Conservation (phyloP, 2,888 invertebrate genomes). For the Gastrophysa polygoni region DNA sequence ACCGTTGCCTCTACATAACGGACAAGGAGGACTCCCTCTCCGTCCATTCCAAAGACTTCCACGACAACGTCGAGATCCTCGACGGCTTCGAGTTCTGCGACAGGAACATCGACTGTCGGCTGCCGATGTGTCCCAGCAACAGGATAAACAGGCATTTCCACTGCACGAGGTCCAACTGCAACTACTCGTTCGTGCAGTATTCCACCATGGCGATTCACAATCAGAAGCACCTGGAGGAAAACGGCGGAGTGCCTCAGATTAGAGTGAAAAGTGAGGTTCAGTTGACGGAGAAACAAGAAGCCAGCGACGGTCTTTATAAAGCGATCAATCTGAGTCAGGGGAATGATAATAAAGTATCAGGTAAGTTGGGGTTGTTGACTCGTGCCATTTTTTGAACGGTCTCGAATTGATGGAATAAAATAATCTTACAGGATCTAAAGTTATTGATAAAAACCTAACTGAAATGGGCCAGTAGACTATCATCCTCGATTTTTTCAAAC, state of each 20-base stretch:
- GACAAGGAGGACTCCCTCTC: slow-evolving; percentile 79
- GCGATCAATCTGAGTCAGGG: slow-evolving; percentile 54
- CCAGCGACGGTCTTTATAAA: slow-evolving; percentile 43
- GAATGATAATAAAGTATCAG: slow-evolving; percentile 52
- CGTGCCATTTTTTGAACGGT: too few species aligned
- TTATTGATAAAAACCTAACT: too few species aligned
- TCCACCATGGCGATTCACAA: slow-evolving; percentile 77
- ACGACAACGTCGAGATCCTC: slow-evolving; percentile 79
- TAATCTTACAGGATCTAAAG: too few species aligned
- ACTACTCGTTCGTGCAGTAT: slow-evolving; percentile 75
- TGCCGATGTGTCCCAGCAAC: slow-evolving; percentile 71
- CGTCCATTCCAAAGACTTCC: slow-evolving; percentile 85
- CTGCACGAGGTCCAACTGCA: slow-evolving; percentile 72
- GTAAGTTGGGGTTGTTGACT: too few species aligned
- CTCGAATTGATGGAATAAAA: not conserved
- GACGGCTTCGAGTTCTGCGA: slow-evolving; percentile 89
- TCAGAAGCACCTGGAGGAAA: slow-evolving; percentile 65
- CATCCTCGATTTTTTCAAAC: too few species aligned
- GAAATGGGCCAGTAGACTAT: too few species aligned
- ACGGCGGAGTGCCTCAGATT: slow-evolving; percentile 38
- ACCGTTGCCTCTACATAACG: slow-evolving; percentile 81
- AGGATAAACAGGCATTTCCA: slow-evolving; percentile 78
- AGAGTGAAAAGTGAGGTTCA: slow-evolving; percentile 47
- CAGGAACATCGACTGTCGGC: slow-evolving; percentile 71
- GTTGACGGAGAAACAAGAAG: slow-evolving; percentile 38